These are phyloP conservation scores for Charina bottae DNA, from an alignment of 2,113 vertebrate genomes.

Conservation along the genomic window DNA sequence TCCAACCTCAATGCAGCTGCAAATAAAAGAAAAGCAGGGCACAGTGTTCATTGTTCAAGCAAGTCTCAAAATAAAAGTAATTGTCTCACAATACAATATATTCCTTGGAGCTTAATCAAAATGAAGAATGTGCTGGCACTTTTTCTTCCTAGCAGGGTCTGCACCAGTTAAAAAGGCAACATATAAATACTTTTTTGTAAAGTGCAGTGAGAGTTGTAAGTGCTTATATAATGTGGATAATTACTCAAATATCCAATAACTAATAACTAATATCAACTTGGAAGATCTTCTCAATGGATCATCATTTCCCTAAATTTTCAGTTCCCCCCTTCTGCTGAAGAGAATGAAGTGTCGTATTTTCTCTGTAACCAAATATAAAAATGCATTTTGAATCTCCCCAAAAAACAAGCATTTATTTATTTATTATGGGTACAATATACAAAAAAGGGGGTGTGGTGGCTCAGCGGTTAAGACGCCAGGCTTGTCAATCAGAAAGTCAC, in stretches of 20 bases:
- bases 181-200: slow-evolving; percentile 65
- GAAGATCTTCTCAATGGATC: not conserved
- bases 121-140: slow-evolving; percentile 65
- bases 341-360: slow-evolving; percentile 34
- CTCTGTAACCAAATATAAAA: slow-evolving; percentile 14
- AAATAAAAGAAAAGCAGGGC: slow-evolving; percentile 44
- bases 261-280: slow-evolving; percentile 40
- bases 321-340: not conserved
- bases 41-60: slow-evolving; percentile 61
- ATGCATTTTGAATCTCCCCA: not conserved
- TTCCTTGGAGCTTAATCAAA: slow-evolving; percentile 71
- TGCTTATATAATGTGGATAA: slow-evolving; percentile 64
- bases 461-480: too few relatives aligned
- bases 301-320: slow-evolving; percentile 47
- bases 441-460: too few relatives aligned
- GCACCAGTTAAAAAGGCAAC: slow-evolving; percentile 68
- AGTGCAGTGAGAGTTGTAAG: slow-evolving; percentile 66
- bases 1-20: slow-evolving; percentile 38
- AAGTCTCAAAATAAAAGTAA: slow-evolving; percentile 71
- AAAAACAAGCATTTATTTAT: not conserved
- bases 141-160: slow-evolving; percentile 72
- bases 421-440: not conserved
- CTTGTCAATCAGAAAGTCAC: too few relatives aligned
- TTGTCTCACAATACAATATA: slow-evolving; percentile 69
- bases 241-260: slow-evolving; percentile 51